These are phyloP conservation scores for Camptogramma bilineatum DNA, from an alignment of 2,888 invertebrate genomes.

Conservation along the genomic window DNA sequence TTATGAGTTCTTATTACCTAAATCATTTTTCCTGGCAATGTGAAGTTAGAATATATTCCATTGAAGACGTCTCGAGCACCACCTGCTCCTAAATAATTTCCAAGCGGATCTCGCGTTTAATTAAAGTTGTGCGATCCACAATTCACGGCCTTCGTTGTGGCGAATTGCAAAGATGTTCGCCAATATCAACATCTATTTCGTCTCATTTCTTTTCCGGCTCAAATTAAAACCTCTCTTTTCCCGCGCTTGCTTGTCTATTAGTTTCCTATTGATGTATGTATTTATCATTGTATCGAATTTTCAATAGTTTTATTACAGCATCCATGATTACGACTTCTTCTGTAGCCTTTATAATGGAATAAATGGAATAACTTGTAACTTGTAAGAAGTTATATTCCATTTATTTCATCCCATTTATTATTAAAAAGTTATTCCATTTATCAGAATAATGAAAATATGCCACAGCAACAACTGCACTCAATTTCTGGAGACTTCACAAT, in stretches of 20 bases:
- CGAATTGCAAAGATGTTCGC: conserved; percentile 1
- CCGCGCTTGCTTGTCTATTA: background rate
- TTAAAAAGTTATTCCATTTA: background rate
- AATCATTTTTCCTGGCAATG: background rate
- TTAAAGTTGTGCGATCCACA: conserved; percentile 35
- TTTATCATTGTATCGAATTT: background rate
- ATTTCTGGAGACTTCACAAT: conserved; percentile 10
- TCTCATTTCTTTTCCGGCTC: background rate
- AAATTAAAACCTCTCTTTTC: background rate
- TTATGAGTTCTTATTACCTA: background rate
- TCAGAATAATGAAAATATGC: background rate
- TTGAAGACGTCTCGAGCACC: conserved; percentile 31
- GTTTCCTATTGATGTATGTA: background rate
- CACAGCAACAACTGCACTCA: background rate
- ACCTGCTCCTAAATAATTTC: conserved; percentile 42
- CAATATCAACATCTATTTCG: background rate
- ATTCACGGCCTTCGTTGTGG: background rate
- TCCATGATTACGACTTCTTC: no score
- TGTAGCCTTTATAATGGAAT: no score
- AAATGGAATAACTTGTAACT: no score
- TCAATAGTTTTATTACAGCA: no score
- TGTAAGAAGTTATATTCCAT: no score
- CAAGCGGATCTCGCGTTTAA: conserved; percentile 37
- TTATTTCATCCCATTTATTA: no score
- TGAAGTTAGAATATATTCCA: conserved; percentile 11